phyloP scores from a whole-genome alignment of 2,888 invertebrate genomes.

The Halictus quadricinctus region DNA sequence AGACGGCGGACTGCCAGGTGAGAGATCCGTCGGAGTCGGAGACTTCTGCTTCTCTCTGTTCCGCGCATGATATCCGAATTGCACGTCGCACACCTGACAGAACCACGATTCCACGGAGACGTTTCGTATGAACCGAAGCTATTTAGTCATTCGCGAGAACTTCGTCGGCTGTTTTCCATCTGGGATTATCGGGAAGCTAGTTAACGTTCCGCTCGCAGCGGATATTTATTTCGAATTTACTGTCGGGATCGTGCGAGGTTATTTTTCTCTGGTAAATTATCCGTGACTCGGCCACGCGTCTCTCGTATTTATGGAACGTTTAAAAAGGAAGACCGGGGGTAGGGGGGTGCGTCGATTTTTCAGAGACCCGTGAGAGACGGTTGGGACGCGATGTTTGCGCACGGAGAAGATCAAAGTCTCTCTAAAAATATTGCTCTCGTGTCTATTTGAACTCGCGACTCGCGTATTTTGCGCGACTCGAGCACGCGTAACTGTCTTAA shows the following conservation, averaged over 20 bases:
- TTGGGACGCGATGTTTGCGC: conserved; percentile 36
- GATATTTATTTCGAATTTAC: conserved; percentile 18
- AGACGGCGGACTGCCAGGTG: conserved; percentile 61
- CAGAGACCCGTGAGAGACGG: not conserved
- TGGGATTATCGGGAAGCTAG: conserved; percentile 25
- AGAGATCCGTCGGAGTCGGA: conserved; percentile 53
- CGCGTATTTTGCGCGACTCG: not conserved
- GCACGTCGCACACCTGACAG: conserved; percentile 58
- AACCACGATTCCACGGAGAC: conserved; percentile 40
- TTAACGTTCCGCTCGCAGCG: not conserved
- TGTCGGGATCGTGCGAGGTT: not conserved
- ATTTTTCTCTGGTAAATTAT: conserved; percentile 15
- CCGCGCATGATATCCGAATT: conserved; percentile 52
- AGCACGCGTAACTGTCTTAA: not conserved
- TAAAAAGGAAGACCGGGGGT: not conserved
- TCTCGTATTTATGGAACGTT: conserved; percentile 9
- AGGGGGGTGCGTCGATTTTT: conserved; percentile 5
- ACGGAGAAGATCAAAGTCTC: conserved; percentile 37
- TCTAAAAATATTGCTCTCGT: conserved; percentile 44
- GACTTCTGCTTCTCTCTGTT: conserved; percentile 51
- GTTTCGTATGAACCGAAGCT: conserved; percentile 25
- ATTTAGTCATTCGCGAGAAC: conserved; percentile 56
- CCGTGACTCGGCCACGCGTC: not conserved
- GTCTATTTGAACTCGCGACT: conserved; percentile 9
- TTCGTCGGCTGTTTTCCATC: conserved; percentile 33